Evolutionary conservation across 2,113 vertebrate species (phyloP).

Genomic region (Datnioides undecimradiatus): DNA sequence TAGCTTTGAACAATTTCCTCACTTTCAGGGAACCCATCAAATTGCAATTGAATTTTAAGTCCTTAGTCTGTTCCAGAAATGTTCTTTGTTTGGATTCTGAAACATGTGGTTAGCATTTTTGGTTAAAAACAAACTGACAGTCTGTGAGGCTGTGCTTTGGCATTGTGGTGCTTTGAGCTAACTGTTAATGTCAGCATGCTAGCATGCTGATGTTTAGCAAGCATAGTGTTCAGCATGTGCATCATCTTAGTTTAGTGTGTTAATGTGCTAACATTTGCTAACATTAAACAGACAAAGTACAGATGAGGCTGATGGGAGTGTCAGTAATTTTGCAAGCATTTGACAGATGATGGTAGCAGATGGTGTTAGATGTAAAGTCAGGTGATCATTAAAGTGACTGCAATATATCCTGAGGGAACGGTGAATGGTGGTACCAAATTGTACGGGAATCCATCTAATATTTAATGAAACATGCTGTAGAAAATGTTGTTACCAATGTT

Average conservation of each 20-base stretch:
- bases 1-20: not conserved
- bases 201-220: not conserved
- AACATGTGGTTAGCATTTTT: not conserved
- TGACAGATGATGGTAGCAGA: not conserved
- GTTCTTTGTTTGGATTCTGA: not conserved
- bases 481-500: not conserved
- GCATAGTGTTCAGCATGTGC: not conserved
- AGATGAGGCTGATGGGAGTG: not conserved
- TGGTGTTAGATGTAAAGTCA: not conserved
- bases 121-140: no score
- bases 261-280: not conserved
- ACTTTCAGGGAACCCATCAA: not conserved
- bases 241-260: not conserved
- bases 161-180: not conserved
- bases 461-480: not conserved
- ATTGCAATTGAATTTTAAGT: constrained; percentile 6
- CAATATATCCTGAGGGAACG: not conserved
- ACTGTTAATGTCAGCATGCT: not conserved
- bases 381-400: not conserved
- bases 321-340: no score
- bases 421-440: not conserved
- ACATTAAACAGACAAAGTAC: not conserved
- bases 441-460: not conserved
- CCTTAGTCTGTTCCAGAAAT: constrained; percentile 1
- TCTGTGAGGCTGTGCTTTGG: no score